Conservation (phyloP, 2,888 invertebrate genomes). For the Sarcophaga variegata region DNA sequence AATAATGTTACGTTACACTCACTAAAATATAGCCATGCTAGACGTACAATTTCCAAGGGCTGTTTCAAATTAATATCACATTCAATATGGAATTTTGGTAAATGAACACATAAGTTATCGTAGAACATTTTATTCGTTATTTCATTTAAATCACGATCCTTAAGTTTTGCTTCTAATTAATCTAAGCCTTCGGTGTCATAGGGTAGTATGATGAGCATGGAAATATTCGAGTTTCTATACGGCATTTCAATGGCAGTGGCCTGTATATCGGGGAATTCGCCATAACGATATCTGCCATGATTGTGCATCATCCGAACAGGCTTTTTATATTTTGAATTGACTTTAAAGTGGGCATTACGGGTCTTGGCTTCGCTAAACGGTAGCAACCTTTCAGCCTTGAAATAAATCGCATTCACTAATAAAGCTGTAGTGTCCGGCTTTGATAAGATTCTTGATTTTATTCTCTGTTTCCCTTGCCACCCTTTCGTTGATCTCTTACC, state of each 20-base stretch:
- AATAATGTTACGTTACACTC: too few species aligned
- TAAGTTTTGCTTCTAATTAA: slow-evolving; percentile 85
- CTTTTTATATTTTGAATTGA: slow-evolving; percentile 78
- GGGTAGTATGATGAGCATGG: slow-evolving; percentile 83
- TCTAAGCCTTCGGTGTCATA: slow-evolving; percentile 84
- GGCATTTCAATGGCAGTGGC: slow-evolving; percentile 87
- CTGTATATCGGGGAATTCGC: slow-evolving; percentile 81
- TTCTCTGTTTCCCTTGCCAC: slow-evolving; percentile 87
- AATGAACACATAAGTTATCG: too few species aligned
- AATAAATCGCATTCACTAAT: slow-evolving; percentile 92
- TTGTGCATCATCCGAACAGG: slow-evolving; percentile 85
- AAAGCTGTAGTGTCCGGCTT: slow-evolving; percentile 85
- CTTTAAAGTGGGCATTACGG: slow-evolving; percentile 83
- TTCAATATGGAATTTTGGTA: slow-evolving; percentile 88
- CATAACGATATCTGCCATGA: slow-evolving; percentile 82
- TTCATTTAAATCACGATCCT: slow-evolving; percentile 82
- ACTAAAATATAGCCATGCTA: too few species aligned
- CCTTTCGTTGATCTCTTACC: too few species aligned
- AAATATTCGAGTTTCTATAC: slow-evolving; percentile 86
- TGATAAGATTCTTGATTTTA: slow-evolving; percentile 90
- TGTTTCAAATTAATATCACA: slow-evolving; percentile 78
- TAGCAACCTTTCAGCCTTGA: slow-evolving; percentile 90
- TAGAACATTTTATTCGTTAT: too few species aligned
- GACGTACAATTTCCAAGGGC: slow-evolving; percentile 10
- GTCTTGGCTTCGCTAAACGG: slow-evolving; percentile 83